A percentile compares a stretch with the other conserved stretches of the same genome.
Evolutionary conservation across 2,113 vertebrate genomes (phyloP).

Genomic region (Grantiella picta): DNA sequence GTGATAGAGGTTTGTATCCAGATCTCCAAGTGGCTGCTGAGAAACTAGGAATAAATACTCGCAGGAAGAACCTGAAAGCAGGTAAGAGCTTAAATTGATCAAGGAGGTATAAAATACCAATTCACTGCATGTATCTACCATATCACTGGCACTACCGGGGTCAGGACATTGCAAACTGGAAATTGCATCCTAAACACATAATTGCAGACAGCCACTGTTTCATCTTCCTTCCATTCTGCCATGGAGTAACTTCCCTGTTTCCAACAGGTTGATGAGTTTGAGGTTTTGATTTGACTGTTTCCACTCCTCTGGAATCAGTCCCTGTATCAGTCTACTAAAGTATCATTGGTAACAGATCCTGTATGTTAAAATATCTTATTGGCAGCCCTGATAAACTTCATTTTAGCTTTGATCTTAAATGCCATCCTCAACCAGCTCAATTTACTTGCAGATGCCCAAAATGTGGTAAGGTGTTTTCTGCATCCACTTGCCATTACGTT

Average conservation of each 20-base stretch:
- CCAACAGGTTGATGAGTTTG: neutral
- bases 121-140: neutral
- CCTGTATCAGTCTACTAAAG: neutral
- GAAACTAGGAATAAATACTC: neutral
- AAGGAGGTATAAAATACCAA: neutral
- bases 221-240: neutral
- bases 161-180: rapidly evolving
- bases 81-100: neutral
- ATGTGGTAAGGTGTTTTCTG: neutral
- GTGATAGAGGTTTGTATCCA: neutral
- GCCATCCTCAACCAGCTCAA: neutral
- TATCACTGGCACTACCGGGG: neutral
- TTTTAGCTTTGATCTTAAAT: neutral
- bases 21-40: neutral
- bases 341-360: neutral
- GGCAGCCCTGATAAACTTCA: neutral
- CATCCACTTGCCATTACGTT: neutral
- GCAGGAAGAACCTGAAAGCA: neutral
- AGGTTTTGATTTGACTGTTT: neutral
- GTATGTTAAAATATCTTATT: neutral
- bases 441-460: neutral
- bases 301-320: neutral
- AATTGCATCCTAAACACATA: neutral
- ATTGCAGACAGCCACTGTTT: neutral
- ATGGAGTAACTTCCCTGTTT: neutral